Percentiles rank a stretch among this genome's conserved stretches.
Evolutionary conservation across 2,797 vertebrate genomes (phyloP).

Genomic region (Pipistrellus nathusii): DNA sequence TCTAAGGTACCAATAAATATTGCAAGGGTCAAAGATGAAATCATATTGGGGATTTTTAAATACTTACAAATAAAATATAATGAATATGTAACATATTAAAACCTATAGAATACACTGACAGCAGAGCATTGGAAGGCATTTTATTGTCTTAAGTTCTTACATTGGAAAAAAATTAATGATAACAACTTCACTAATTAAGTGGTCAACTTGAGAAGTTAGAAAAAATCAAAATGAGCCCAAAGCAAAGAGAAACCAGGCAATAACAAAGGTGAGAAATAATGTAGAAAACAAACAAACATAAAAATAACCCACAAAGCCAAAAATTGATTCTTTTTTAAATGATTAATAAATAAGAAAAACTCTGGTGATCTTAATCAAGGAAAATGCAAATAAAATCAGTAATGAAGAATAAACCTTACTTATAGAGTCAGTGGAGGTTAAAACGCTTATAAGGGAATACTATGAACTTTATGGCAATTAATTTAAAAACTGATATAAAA

Average conservation of each 20-base stretch:
- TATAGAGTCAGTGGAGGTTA: background rate
- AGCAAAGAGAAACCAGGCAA: constrained; percentile 38
- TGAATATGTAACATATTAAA: constrained; percentile 40
- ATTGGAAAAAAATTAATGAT: constrained; percentile 14
- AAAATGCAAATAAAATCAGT: constrained; percentile 35
- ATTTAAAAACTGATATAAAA: background rate
- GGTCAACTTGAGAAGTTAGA: background rate
- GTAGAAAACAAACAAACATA: background rate
- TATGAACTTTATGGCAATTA: background rate
- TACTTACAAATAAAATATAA: constrained; percentile 34
- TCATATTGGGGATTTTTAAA: background rate
- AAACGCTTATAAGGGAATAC: constrained; percentile 8
- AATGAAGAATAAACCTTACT: constrained; percentile 20
- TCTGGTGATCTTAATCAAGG: background rate
- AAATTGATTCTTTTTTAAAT: constrained; percentile 26
- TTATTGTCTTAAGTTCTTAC: background rate
- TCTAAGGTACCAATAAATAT: constrained; percentile 41
- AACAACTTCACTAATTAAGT: background rate
- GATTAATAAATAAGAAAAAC: background rate
- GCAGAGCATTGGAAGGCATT: background rate
- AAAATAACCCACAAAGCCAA: background rate
- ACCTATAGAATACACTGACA: background rate
- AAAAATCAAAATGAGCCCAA: constrained; percentile 23
- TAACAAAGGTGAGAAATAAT: constrained; percentile 38
- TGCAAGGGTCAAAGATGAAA: constrained; percentile 7